phyloP scores from a whole-genome alignment of 35 echinoderm and acorn worm genomes.

The Ptychodera flava region DNA sequence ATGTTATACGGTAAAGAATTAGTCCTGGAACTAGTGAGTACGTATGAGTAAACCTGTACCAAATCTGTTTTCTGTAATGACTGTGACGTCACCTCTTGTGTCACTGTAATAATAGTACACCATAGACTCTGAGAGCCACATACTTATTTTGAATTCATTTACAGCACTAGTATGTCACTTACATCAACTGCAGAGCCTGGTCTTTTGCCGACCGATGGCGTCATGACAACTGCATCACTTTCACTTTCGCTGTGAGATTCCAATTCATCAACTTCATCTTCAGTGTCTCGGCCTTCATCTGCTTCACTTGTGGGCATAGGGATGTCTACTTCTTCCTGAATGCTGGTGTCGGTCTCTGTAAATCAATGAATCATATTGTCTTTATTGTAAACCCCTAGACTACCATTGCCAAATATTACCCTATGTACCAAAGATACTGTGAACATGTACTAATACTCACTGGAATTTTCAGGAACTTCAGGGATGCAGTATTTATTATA shows the following conservation, averaged over 20 bases:
- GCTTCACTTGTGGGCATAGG: slow-evolving; percentile 47
- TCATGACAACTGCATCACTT: slow-evolving; percentile 75
- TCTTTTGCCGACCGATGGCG: slow-evolving; percentile 43
- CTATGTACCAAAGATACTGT: no score
- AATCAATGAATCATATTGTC: not conserved
- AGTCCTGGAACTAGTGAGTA: no score
- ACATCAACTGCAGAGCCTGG: slow-evolving; percentile 34
- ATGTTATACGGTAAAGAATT: no score
- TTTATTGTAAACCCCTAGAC: not conserved
- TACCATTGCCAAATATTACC: slow-evolving; percentile 3
- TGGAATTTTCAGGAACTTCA: no score
- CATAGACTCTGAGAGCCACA: no score
- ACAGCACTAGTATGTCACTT: slow-evolving; percentile 9
- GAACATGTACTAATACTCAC: no score
- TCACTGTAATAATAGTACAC: no score
- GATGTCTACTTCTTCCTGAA: slow-evolving; percentile 82
- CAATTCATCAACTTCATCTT: slow-evolving; percentile 24
- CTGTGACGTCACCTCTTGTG: no score
- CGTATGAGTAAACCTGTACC: no score
- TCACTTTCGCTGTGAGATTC: slow-evolving; percentile 40
- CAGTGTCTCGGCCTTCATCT: slow-evolving; percentile 44
- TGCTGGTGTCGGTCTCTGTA: slow-evolving; percentile 62
- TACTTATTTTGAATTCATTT: no score
- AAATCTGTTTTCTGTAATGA: no score
- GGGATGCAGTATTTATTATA: no score